A percentile compares a stretch with the other conserved stretches of the same genome.
phyloP scores from a whole-genome alignment of 2,888 invertebrate genomes.

The Drosophila subsilvestris region DNA sequence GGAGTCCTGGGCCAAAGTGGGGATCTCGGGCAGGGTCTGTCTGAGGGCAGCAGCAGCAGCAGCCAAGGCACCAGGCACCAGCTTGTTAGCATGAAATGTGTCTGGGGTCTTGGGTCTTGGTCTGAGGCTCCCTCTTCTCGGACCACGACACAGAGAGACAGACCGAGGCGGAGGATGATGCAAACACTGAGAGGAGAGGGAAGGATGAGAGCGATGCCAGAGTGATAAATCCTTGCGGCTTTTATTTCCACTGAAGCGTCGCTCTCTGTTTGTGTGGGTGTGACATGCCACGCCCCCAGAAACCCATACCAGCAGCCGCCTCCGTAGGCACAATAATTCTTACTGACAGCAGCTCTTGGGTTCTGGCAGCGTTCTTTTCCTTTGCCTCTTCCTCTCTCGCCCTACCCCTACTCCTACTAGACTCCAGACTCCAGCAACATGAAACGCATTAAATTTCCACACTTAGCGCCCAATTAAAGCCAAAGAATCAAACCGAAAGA shows the following conservation, averaged over 20 bases:
- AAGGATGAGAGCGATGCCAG: slow-evolving; percentile 69
- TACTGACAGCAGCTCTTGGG: slow-evolving; percentile 69
- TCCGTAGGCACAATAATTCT: slow-evolving; percentile 72
- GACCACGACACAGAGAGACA: slow-evolving; percentile 15
- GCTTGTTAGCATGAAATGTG: slow-evolving; percentile 80
- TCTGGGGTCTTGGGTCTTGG: slow-evolving; percentile 36
- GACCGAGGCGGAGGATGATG: slow-evolving; percentile 8
- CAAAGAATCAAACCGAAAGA: slow-evolving; percentile 57
- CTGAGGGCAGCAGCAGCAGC: background rate
- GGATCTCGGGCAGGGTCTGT: slow-evolving; percentile 2
- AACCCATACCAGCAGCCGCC: slow-evolving; percentile 2
- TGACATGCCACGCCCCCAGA: slow-evolving; percentile 60
- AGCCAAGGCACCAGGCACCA: slow-evolving; percentile 33
- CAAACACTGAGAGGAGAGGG: background rate
- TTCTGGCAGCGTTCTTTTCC: slow-evolving; percentile 2
- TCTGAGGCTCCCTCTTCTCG: slow-evolving; percentile 1
- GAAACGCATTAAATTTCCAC: slow-evolving; percentile 54
- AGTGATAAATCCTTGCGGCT: slow-evolving; percentile 80
- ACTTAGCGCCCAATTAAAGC: slow-evolving; percentile 77
- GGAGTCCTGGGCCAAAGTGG: slow-evolving; percentile 5
- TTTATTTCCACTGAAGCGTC: slow-evolving; percentile 69
- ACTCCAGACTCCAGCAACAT: background rate
- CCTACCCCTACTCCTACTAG: background rate
- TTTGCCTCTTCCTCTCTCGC: background rate
- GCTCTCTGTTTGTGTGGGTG: slow-evolving; percentile 56